Base-by-base conservation (phyloP, 2,888 invertebrate species). In the Drosophila ustulata region DNA sequence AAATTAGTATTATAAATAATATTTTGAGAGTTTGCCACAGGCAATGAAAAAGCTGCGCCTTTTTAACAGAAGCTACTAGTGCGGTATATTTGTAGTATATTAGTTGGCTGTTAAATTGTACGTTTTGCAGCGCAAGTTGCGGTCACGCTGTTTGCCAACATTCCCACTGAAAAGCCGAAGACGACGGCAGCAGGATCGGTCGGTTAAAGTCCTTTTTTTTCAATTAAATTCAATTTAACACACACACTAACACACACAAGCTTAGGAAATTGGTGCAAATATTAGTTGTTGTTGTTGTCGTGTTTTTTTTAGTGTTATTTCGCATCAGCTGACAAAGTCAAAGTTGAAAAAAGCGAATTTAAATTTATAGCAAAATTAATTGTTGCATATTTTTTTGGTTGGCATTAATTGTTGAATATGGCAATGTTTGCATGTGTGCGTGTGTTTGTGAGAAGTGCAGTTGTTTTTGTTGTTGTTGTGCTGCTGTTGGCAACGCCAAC, bases 121-220 rank as follows among this genome's bases (percentile, higher is more conserved):
- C n/a, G n/a, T 37, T 37, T 11, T 37, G 11, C 11, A 37, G n/a
- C n/a, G 4, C 8, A 32, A 37, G 11, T n/a, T n/a, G n/a, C 37
- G 37, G 37, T 37, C 37, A 37, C 37, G 37, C 37, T 46, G 71
- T 59, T 74, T 73, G 74, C 64, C 73, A 73, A 74, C 64, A 57
- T 53, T 65, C 52, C 28, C 8, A 28, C 57, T 30, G 46, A 57
- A 55, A 43, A 46, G 69, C 69, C 71, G 59, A 63, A 59, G 56
- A 61, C 32, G 57, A 75, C 75, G 73, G 61, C 75, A 53, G 65
- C 61, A 32, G 53, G 52, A 55, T 66, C 75, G 75, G 75, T 74
- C 75, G 75, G 75, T 75, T 66, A 23, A 41, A 49, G 43, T 45
- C 34, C 43, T 43, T 18, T 3, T 41, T 39, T 41, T 23, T 30